phyloP scores from a whole-genome alignment of 2,797 vertebrate genomes.

The Esox lucius region DNA sequence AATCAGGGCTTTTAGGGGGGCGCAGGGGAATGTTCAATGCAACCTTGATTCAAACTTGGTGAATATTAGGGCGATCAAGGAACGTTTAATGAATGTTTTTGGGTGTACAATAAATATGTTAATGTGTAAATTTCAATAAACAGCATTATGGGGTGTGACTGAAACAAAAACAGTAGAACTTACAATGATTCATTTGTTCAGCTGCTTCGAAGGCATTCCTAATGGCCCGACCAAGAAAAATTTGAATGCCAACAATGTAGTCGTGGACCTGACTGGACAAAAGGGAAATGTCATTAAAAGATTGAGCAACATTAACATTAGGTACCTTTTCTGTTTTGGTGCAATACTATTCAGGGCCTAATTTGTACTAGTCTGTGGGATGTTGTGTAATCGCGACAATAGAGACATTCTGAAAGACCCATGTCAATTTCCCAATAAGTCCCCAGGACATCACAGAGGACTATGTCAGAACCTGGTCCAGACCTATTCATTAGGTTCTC shows the following conservation, averaged over 20 bases:
- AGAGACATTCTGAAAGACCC: too few species aligned
- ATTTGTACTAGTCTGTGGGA: too few species aligned
- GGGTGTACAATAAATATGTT: not conserved
- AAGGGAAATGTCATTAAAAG: not conserved
- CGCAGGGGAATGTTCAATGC: conserved; percentile 40
- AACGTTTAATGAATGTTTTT: not conserved
- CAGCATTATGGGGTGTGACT: not conserved
- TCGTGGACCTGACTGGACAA: not conserved
- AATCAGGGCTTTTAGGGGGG: conserved; percentile 45
- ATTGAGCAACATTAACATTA: too few species aligned
- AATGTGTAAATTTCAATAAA: not conserved
- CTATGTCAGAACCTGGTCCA: too few species aligned
- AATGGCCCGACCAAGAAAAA: conserved; percentile 1
- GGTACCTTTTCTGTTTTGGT: too few species aligned
- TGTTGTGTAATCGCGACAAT: too few species aligned
- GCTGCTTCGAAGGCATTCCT: not conserved
- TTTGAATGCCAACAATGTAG: not conserved
- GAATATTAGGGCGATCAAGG: not conserved
- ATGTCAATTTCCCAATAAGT: too few species aligned
- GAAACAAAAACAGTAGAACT: not conserved
- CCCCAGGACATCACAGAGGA: too few species aligned
- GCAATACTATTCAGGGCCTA: too few species aligned
- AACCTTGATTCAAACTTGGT: conserved; percentile 24
- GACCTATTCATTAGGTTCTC: too few species aligned
- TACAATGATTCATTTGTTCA: not conserved